A percentile compares a stretch with the other conserved stretches of the same genome.
These are phyloP conservation scores for Trichopria drosophilae DNA, from an alignment of 2,888 invertebrate genomes.

Conservation along the genomic window DNA sequence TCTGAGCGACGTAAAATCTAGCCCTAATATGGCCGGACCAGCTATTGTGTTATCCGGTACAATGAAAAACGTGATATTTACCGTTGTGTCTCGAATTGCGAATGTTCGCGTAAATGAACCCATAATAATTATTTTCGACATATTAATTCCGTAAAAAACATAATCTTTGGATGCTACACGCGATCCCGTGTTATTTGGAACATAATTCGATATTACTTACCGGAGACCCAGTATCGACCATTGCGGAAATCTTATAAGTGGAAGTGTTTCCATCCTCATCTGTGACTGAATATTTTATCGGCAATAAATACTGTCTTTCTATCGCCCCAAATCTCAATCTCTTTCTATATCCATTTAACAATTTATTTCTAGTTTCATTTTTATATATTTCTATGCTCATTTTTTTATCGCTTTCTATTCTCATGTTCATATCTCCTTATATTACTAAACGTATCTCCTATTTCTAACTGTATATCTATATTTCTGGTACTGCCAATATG, in stretches of 20 bases:
- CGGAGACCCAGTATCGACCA: slow-evolving; percentile 12
- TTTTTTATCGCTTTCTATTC: too few relatives aligned
- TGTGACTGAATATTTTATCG: not conserved
- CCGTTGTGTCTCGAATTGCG: not conserved
- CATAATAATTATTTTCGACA: not conserved
- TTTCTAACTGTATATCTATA: too few relatives aligned
- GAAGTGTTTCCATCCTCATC: not conserved
- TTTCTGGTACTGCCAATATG: too few relatives aligned
- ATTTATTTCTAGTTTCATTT: too few relatives aligned
- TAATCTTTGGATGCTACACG: too few relatives aligned
- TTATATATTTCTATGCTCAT: too few relatives aligned
- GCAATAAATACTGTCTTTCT: not conserved
- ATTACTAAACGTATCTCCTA: too few relatives aligned
- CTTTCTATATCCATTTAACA: too few relatives aligned
- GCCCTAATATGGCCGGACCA: slow-evolving; percentile 6
- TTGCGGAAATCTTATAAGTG: too few relatives aligned
- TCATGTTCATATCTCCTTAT: too few relatives aligned
- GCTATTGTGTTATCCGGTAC: slow-evolving; percentile 8
- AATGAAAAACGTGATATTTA: slow-evolving; percentile 1
- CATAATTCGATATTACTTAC: slow-evolving; percentile 8
- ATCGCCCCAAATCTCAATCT: too few relatives aligned
- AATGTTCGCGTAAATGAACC: slow-evolving; percentile 3
- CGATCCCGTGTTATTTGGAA: slow-evolving; percentile 2
- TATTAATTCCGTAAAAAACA: slow-evolving; percentile 6
- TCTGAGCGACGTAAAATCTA: slow-evolving; percentile 6